A percentile compares a stretch with the other conserved stretches of the same genome.
These are phyloP conservation scores for Zoanthus sociatus DNA, from an alignment of 92 coral and sea anemone genomes.

Conservation along the genomic window DNA sequence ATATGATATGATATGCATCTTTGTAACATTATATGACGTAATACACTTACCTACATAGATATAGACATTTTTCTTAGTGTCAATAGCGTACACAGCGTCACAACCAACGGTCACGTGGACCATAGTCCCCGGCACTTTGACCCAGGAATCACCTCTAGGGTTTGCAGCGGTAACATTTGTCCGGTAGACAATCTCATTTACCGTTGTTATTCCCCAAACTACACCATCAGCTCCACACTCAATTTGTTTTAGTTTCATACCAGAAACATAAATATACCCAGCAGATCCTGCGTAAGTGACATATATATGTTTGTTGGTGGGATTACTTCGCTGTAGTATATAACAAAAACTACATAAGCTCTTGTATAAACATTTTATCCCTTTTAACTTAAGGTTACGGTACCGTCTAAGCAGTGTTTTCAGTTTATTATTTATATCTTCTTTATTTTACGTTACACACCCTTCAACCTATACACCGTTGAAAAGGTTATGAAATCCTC, in stretches of 20 bases:
- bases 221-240: constrained; percentile 22
- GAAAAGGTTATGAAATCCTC: too few species aligned
- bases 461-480: too few species aligned
- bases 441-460: too few species aligned
- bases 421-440: too few species aligned
- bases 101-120: constrained; percentile 23
- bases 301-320: neutral
- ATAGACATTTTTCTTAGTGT: neutral
- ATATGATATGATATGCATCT: neutral
- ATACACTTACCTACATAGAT: constrained; percentile 11
- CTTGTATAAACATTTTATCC: too few species aligned
- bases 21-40: neutral
- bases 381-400: too few species aligned
- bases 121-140: constrained; percentile 12
- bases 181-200: constrained; percentile 7
- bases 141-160: constrained; percentile 18
- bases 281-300: neutral
- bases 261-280: neutral
- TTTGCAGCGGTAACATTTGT: constrained; percentile 20
- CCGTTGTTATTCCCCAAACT: constrained; percentile 11
- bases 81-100: constrained; percentile 2
- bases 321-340: too few species aligned
- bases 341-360: too few species aligned
- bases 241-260: neutral
- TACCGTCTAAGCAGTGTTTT: too few species aligned